A percentile compares a stretch with the other conserved stretches of the same genome.
phyloP scores from a whole-genome alignment of 2,113 vertebrate species.

The Rhineura floridana region DNA sequence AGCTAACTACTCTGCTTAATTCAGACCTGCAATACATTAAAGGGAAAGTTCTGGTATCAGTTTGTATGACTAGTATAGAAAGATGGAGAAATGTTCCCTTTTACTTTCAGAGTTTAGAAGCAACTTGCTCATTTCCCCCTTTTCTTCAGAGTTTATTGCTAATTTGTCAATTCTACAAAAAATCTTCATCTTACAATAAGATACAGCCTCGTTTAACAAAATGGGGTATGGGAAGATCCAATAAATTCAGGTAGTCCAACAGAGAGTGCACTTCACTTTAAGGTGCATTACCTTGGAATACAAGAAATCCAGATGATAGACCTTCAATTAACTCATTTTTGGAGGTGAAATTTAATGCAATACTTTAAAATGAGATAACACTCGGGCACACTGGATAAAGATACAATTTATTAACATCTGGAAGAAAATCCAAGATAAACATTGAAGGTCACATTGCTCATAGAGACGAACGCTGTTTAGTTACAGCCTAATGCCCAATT shows the following conservation, averaged over 20 bases:
- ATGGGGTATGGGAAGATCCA: neutral
- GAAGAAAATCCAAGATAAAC: neutral
- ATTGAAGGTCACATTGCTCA: neutral
- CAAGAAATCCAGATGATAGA: neutral
- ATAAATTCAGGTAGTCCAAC: neutral
- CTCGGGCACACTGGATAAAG: neutral
- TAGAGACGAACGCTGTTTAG: neutral
- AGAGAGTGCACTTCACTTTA: neutral
- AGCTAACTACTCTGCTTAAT: conserved; percentile 21
- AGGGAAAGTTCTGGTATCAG: neutral
- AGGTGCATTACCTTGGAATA: neutral
- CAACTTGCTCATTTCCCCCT: neutral
- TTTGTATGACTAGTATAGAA: neutral
- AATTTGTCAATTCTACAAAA: neutral
- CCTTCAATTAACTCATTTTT: neutral
- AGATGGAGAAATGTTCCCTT: neutral
- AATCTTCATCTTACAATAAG: neutral
- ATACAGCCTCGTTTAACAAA: neutral
- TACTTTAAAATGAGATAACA: neutral
- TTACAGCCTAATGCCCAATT: neutral
- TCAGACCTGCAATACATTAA: conserved; percentile 28
- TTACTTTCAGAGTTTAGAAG: neutral
- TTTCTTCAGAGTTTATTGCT: neutral
- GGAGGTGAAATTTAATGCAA: neutral
- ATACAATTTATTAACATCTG: neutral